Percentiles rank a stretch among this genome's conserved stretches.
Conservation (phyloP, 2,888 invertebrate species). For the Idaea dimidiata region DNA sequence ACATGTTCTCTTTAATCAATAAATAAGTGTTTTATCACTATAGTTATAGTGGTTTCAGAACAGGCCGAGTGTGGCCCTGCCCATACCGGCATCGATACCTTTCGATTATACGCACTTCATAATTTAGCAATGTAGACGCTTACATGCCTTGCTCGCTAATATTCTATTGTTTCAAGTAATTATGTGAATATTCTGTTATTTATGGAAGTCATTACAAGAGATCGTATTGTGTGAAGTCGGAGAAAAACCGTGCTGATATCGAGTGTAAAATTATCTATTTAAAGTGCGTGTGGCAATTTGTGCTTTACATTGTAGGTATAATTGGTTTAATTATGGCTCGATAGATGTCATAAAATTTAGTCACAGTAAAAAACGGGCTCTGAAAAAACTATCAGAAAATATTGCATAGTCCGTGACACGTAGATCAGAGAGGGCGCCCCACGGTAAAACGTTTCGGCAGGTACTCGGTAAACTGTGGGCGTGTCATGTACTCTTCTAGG, state of each 20-base stretch:
- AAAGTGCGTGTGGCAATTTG: not conserved
- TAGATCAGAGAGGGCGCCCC: too few species aligned
- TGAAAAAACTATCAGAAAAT: too few species aligned
- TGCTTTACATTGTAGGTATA: not conserved
- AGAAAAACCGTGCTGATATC: not conserved
- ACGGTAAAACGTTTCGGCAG: too few species aligned
- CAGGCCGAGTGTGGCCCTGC: not conserved
- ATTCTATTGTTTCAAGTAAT: slow-evolving; percentile 7
- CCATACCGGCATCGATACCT: slow-evolving; percentile 25
- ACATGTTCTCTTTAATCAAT: too few species aligned
- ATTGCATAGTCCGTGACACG: too few species aligned
- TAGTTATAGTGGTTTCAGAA: not conserved
- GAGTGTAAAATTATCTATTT: not conserved
- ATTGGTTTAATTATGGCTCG: too few species aligned
- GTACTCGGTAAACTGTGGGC: too few species aligned
- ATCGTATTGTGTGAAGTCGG: not conserved
- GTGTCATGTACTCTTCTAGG: too few species aligned
- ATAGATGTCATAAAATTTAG: too few species aligned
- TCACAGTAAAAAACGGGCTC: too few species aligned
- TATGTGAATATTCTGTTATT: slow-evolving; percentile 5
- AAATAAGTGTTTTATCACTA: not conserved
- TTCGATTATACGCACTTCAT: slow-evolving; percentile 19
- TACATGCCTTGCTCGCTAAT: slow-evolving; percentile 5
- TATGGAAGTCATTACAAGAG: slow-evolving; percentile 6
- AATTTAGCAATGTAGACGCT: slow-evolving; percentile 11